Evolutionary conservation across 2,888 invertebrate genomes (phyloP).

Genomic region (Tetanocera ferruginea): DNA sequence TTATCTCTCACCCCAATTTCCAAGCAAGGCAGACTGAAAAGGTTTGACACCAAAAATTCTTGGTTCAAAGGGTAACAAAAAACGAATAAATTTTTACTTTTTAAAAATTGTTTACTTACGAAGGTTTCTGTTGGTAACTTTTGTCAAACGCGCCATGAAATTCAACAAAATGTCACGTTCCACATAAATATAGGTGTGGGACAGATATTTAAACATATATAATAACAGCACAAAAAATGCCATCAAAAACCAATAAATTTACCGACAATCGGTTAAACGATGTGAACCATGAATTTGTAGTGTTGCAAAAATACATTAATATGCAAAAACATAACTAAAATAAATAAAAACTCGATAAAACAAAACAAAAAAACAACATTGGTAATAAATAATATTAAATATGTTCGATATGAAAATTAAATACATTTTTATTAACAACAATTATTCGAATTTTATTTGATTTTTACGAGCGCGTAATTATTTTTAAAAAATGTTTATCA

Average conservation of each 20-base stretch:
- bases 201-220: background rate
- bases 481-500: constrained; percentile 22
- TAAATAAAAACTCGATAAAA: background rate
- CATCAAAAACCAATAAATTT: constrained; percentile 9
- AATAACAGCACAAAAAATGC: background rate
- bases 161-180: too few species aligned
- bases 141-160: too few species aligned
- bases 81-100: too few species aligned
- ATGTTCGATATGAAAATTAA: constrained; percentile 11
- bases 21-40: too few species aligned
- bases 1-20: too few species aligned
- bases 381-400: background rate
- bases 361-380: background rate
- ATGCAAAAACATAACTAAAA: constrained; percentile 8
- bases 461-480: constrained; percentile 26
- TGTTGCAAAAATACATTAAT: constrained; percentile 4
- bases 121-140: too few species aligned
- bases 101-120: too few species aligned
- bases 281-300: background rate
- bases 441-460: constrained; percentile 19
- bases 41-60: too few species aligned
- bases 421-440: constrained; percentile 12
- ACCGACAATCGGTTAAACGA: background rate
- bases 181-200: too few species aligned
- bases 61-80: too few species aligned